Conservation (phyloP, 2,888 invertebrate genomes). For the Drosophila algonquin region DNA sequence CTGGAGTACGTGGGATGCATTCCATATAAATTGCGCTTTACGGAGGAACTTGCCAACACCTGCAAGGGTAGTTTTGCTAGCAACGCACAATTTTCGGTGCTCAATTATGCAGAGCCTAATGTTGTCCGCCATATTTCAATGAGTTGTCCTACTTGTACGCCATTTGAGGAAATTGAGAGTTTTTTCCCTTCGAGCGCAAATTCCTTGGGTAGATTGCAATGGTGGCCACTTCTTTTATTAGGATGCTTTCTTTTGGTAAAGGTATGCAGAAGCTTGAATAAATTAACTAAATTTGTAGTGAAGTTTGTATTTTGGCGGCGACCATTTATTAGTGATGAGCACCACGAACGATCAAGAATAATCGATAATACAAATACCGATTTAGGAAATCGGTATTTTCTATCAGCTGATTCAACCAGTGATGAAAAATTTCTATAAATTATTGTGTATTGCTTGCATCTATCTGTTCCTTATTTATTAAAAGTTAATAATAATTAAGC, state of each 20-base stretch:
- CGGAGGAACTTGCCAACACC: conserved; percentile 6
- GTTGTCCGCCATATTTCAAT: neutral
- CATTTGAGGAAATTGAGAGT: neutral
- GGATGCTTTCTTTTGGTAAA: neutral
- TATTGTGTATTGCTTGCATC: conserved; percentile 25
- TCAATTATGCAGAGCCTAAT: neutral
- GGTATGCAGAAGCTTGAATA: neutral
- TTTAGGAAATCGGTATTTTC: neutral
- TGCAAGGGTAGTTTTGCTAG: neutral
- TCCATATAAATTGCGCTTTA: conserved; percentile 9
- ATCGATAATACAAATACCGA: neutral
- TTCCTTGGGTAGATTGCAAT: neutral
- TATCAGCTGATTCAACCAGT: conserved; percentile 13
- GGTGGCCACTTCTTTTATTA: neutral
- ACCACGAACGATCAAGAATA: neutral
- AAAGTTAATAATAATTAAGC: conserved; percentile 22
- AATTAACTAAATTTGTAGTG: neutral
- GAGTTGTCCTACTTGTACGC: neutral
- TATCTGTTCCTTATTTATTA: conserved; percentile 11
- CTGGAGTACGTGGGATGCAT: neutral
- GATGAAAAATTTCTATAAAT: conserved; percentile 5
- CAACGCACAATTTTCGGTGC: neutral
- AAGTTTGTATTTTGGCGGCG: no score
- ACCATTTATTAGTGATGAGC: neutral
- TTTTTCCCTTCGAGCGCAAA: neutral